Base-by-base conservation (phyloP, 2,113 vertebrate genomes). In the Corvus hawaiiensis region DNA sequence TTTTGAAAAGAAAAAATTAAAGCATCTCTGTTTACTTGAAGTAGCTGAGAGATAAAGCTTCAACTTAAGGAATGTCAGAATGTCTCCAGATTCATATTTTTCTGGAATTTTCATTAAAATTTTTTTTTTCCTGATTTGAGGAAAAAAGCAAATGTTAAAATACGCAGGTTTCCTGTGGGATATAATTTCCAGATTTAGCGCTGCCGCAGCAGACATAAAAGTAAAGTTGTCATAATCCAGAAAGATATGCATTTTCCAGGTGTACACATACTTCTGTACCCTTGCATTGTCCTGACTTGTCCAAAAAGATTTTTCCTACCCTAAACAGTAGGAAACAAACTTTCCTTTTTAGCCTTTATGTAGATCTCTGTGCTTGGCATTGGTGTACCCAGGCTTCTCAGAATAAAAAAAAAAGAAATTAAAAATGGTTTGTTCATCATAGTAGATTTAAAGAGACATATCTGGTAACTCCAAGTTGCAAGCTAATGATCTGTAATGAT, bases 141-240 rank as follows among this genome's bases (percentile, higher is more conserved):
- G 39, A 44, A 79, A 68, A 85, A 91, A 86, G 3, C n/a, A 89
- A 77, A 86, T 61, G 44, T 76, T 86, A 76, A 83, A 89, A 69
- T 54, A 66, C 0, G 0, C 18, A 80, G 74, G 64, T 81, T 96
- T 96, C 87, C 80, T 94, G 55, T 84, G 68, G 80, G 83, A 80
- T 52, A 77, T 54, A 80, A 58, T 55, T 80, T 91, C 80, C 84
- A 96, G 90, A 96, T 86, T 90, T 95, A 92, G 41, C 52, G 89
- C n/a, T 73, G 19, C 58, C 35, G 30, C 13, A 89, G 44, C 26
- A 93, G 81, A 79, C 41, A 54, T 84, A 85, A 94, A 94, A 94
- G 68, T 75, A 91, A 51, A 73, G 18, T 51, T 77, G 39, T 58
- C 59, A 77, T 51, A 87, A 86, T 43, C 37, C 33, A 80, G 64